phyloP scores from a whole-genome alignment of 2,113 vertebrate species.

The Peromyscus californicus region DNA sequence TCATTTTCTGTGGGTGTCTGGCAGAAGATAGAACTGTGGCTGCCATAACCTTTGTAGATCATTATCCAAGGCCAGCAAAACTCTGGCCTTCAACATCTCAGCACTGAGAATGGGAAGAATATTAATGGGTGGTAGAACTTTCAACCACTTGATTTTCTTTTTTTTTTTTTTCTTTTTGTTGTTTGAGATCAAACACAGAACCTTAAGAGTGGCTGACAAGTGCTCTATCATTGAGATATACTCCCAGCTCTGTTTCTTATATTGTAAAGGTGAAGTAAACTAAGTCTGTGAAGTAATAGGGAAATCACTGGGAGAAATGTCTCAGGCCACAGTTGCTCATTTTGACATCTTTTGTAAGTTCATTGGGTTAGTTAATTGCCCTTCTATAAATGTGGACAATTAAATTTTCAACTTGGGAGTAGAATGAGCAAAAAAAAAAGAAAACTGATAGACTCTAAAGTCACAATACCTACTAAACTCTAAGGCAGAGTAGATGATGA shows the following conservation, averaged over 20 bases:
- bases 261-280: background rate
- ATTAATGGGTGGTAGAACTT: accelerated
- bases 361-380: background rate
- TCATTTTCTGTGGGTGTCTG: background rate
- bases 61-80: background rate
- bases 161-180: too few relatives aligned
- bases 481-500: background rate
- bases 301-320: background rate
- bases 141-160: background rate
- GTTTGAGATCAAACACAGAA: background rate
- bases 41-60: background rate
- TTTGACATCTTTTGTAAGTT: background rate
- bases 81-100: background rate
- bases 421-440: background rate
- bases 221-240: background rate
- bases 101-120: background rate
- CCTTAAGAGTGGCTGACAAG: background rate
- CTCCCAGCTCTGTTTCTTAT: background rate
- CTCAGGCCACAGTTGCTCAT: background rate
- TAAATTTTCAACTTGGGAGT: background rate
- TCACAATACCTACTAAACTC: background rate
- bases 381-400: background rate
- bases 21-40: background rate
- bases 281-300: background rate
- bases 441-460: background rate